Conservation (phyloP, 2,888 invertebrate genomes). For the Cheiracanthium punctorium region DNA sequence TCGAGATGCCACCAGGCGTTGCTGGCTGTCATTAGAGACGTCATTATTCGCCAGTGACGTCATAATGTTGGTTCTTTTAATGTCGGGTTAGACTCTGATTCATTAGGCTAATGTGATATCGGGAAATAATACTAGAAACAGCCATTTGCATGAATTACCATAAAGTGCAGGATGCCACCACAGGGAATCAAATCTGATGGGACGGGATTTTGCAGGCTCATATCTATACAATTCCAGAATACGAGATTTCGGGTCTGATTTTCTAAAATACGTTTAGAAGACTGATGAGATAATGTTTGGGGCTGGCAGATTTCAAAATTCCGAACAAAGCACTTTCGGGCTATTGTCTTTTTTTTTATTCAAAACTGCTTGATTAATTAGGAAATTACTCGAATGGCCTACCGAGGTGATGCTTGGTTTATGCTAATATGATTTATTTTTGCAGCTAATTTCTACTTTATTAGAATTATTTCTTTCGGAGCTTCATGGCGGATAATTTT, state of each 20-base stretch:
- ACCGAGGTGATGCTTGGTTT: too few relatives aligned
- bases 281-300: background rate
- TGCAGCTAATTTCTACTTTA: too few relatives aligned
- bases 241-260: slow-evolving; percentile 36
- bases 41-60: slow-evolving; percentile 64
- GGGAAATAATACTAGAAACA: slow-evolving; percentile 57
- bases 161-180: slow-evolving; percentile 39
- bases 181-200: slow-evolving; percentile 35
- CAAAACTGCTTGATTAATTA: too few relatives aligned
- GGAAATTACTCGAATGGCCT: too few relatives aligned
- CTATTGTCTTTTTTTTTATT: too few relatives aligned
- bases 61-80: slow-evolving; percentile 69
- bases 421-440: too few relatives aligned
- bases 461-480: too few relatives aligned
- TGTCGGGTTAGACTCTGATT: slow-evolving; percentile 60
- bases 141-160: slow-evolving; percentile 65
- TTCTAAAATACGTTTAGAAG: background rate
- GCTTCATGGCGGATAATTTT: too few relatives aligned
- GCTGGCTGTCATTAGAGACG: slow-evolving; percentile 63
- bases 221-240: slow-evolving; percentile 6
- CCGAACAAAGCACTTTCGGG: background rate
- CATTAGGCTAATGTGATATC: slow-evolving; percentile 68
- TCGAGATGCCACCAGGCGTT: slow-evolving; percentile 29
- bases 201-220: slow-evolving; percentile 13
- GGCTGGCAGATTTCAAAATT: background rate